Evolutionary conservation across 2,888 invertebrate genomes (phyloP).

Genomic region (Danaus chrysippus): DNA sequence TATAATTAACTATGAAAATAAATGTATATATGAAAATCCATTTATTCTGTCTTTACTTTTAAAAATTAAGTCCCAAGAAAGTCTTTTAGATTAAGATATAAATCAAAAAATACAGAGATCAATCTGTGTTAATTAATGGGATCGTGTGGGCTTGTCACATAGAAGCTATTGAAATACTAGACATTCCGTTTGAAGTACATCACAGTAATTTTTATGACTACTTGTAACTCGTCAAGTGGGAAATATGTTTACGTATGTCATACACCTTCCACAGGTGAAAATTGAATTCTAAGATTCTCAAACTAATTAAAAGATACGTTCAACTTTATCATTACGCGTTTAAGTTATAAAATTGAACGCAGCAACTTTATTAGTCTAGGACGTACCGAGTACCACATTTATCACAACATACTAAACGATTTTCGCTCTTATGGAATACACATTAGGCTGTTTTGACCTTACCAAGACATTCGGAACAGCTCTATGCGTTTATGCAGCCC

Average conservation of each 20-base stretch:
- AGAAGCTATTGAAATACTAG: conserved; percentile 3
- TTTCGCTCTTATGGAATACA: conserved; percentile 6
- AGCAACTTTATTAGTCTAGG: conserved; percentile 7
- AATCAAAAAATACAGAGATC: background rate
- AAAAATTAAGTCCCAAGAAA: background rate
- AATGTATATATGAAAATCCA: background rate
- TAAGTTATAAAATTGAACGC: conserved; percentile 17
- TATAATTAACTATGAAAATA: background rate
- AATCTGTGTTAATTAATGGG: conserved; percentile 1
- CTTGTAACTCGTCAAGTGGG: conserved; percentile 27
- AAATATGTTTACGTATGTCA: conserved; percentile 29
- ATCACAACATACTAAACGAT: conserved; percentile 7
- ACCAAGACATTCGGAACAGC: conserved; percentile 14
- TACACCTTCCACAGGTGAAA: conserved; percentile 31
- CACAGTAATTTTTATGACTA: conserved; percentile 28
- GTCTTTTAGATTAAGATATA: background rate
- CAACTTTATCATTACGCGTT: background rate
- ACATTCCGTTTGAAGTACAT: conserved; percentile 9
- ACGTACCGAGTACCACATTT: conserved; percentile 7
- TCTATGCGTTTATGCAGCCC: conserved; percentile 55
- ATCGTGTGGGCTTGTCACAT: background rate
- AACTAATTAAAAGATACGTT: background rate
- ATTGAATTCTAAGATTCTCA: conserved; percentile 23
- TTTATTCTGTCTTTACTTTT: background rate
- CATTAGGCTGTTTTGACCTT: conserved; percentile 10